These are phyloP conservation scores for Phania funesta DNA, from an alignment of 2,888 invertebrate genomes.

Conservation along the genomic window DNA sequence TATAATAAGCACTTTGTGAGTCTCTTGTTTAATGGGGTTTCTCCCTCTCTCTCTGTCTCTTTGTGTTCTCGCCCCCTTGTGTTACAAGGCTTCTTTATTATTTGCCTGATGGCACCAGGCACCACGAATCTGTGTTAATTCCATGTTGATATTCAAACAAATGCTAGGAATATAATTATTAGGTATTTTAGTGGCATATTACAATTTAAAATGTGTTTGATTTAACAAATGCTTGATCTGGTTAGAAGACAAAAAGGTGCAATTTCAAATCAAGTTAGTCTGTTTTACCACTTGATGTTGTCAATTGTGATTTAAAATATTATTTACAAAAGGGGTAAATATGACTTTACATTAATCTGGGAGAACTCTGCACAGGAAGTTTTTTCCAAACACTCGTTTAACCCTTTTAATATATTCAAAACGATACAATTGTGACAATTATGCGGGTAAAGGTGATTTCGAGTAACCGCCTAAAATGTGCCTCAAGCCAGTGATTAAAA, in stretches of 20 bases:
- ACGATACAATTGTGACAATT: constrained; percentile 29
- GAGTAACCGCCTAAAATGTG: constrained; percentile 44
- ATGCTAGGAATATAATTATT: too few relatives aligned
- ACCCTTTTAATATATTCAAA: constrained; percentile 22
- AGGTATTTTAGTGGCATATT: too few relatives aligned
- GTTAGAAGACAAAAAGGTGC: too few relatives aligned
- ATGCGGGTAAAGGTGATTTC: constrained; percentile 57
- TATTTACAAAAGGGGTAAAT: too few relatives aligned
- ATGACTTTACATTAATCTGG: too few relatives aligned
- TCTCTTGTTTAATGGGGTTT: background rate
- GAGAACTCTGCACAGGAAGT: too few relatives aligned
- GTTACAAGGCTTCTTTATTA: background rate
- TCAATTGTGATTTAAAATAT: too few relatives aligned
- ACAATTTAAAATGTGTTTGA: too few relatives aligned
- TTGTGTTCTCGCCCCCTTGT: background rate
- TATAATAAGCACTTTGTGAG: constrained; percentile 27
- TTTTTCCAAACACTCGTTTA: background rate
- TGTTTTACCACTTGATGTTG: too few relatives aligned
- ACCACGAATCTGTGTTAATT: constrained; percentile 36
- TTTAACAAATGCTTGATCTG: too few relatives aligned
- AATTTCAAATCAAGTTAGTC: too few relatives aligned
- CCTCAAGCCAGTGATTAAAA: constrained; percentile 14
- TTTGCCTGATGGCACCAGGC: constrained; percentile 8
- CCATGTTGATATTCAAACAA: background rate
- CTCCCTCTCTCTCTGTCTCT: background rate